Conservation (phyloP, 2,113 vertebrate species). For the Carettochelys insculpta region DNA sequence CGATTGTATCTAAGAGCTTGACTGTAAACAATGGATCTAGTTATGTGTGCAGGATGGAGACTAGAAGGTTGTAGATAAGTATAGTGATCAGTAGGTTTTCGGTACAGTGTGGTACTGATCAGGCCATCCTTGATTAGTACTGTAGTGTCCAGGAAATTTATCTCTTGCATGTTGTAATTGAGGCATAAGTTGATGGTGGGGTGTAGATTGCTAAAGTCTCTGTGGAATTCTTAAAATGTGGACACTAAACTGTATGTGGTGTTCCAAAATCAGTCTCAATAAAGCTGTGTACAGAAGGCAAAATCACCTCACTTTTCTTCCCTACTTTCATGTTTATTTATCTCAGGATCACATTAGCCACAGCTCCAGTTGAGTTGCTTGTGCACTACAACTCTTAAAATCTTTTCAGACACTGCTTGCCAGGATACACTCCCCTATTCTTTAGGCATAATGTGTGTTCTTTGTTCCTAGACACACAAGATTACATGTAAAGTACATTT, state of each 20-base stretch:
- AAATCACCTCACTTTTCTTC: not conserved
- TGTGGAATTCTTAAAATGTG: not conserved
- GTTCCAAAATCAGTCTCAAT: not conserved
- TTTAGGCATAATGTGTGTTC: not conserved
- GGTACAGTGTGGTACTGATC: too few relatives aligned
- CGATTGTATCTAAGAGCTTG: too few relatives aligned
- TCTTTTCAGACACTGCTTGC: not conserved
- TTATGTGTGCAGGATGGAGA: too few relatives aligned
- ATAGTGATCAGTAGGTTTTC: too few relatives aligned
- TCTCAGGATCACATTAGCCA: not conserved
- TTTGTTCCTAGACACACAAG: not conserved
- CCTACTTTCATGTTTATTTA: not conserved
- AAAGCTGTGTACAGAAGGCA: fast-evolving
- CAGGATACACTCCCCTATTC: not conserved
- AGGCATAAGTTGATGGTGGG: too few relatives aligned
- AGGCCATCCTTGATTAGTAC: too few relatives aligned
- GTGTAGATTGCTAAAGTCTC: too few relatives aligned
- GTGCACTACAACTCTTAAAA: not conserved
- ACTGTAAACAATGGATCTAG: too few relatives aligned
- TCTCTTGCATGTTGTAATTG: too few relatives aligned
- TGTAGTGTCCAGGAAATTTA: too few relatives aligned
- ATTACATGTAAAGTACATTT: not conserved
- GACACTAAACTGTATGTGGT: not conserved
- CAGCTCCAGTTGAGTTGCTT: not conserved
- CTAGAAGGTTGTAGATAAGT: too few relatives aligned